Base-by-base conservation (phyloP, 1,140 invertebrate species). In the Lordiphosa collinella region DNA sequence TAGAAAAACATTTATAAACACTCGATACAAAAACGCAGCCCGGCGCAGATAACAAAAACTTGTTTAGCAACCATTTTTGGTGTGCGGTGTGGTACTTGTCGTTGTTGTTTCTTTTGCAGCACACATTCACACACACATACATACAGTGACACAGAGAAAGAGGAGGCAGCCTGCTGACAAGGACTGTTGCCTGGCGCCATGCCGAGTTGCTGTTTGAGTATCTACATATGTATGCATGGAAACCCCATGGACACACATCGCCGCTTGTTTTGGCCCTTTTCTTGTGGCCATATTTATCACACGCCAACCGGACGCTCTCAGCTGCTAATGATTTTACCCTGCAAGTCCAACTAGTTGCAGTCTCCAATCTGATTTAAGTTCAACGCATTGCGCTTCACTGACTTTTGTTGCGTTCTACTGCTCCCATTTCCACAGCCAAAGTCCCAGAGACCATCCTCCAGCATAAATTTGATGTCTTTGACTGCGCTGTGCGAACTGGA, bases 1-100 rank as follows among this genome's bases (percentile, higher is more conserved):
- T 60, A 48, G 52, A 48, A 62, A 67, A 67, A 62, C 67, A 62
- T 65, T 82, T 82, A 68, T 82, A 76, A 84, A 71, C 76, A 76
- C 71, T 68, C 72, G 67, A 82, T 82, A 76, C 67, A 82, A 76
- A 82, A 82, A 75, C 71, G 59, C 52, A 51, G 60, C 16, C 56
- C 38, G 51, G 51, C 38, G 57, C 43, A 82, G 66, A 75, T 66
- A 82, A 75, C 76, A 69, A 75, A 74, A 80, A 80, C 65, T 80
- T 75, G 75, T 80, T 80, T 75, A 70, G 76, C 57, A 80, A 82
- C 76, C 75, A 66, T 66, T 73, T 78, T 79, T 35, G 73, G 72
- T 52, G 46, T 59, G 60, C 35, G 54, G 44, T 48, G 34, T 44
- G 32, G 57, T 78, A 51, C 54, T 59, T 56, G 35, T 57, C 47